Percentiles rank a stretch among this genome's conserved stretches.
phyloP scores from a whole-genome alignment of 2,797 vertebrate genomes.

The Etheostoma nigrum region DNA sequence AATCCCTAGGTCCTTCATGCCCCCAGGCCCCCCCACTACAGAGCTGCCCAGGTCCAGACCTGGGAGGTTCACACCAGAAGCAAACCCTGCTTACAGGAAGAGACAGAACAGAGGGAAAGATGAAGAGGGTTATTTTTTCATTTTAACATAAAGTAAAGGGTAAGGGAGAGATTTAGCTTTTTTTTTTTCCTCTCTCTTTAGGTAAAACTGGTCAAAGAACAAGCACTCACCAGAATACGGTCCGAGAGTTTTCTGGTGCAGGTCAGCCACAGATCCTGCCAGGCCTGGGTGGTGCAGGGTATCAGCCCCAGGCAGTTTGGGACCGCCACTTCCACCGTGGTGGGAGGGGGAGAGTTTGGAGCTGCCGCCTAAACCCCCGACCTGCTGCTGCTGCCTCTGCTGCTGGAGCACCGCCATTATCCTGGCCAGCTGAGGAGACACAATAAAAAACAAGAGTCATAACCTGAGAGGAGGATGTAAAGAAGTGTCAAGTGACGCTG shows the following conservation, averaged over 20 bases:
- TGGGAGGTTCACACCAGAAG: constrained; percentile 86
- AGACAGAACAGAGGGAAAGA: neutral
- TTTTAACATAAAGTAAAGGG: too few species aligned
- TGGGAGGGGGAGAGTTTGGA: constrained; percentile 98
- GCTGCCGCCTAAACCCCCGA: constrained; percentile 81
- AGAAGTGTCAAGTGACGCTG: neutral
- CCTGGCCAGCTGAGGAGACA: constrained; percentile 87
- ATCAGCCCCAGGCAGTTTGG: constrained; percentile 92
- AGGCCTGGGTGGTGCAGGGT: constrained; percentile 88
- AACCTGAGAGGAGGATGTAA: neutral
- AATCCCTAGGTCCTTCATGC: constrained; percentile 88
- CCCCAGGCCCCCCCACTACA: constrained; percentile 87
- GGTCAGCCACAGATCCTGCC: constrained; percentile 91
- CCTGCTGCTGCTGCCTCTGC: constrained; percentile 86
- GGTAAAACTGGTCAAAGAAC: neutral
- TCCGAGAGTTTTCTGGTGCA: constrained; percentile 94
- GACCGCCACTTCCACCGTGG: constrained; percentile 85
- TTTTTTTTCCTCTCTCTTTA: neutral
- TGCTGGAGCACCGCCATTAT: constrained; percentile 96
- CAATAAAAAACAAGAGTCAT: neutral
- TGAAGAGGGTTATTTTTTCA: neutral
- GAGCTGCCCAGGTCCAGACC: constrained; percentile 91
- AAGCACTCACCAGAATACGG: constrained; percentile 89
- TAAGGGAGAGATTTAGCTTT: too few species aligned
- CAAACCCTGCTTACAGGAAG: constrained; percentile 85